A percentile compares a stretch with the other conserved stretches of the same genome.
Evolutionary conservation across 2,888 invertebrate species (phyloP).

Genomic region (Melanophora roralis): DNA sequence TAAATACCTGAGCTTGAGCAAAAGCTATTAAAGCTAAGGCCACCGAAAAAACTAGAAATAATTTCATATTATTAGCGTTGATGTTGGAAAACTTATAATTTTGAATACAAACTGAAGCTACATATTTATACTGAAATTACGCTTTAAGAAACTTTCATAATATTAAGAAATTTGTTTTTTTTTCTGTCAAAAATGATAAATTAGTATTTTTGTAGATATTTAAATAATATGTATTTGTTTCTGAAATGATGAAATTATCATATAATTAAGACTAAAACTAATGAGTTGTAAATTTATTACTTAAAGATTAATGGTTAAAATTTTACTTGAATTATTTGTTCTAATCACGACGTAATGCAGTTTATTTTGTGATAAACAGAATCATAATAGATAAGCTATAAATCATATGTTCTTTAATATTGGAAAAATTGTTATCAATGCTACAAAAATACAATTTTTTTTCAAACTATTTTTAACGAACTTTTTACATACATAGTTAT

Average conservation of each 20-base stretch:
- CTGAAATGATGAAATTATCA: background rate
- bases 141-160: background rate
- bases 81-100: background rate
- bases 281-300: background rate
- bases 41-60: background rate
- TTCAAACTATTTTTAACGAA: no score
- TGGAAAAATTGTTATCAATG: no score
- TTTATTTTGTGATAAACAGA: no score
- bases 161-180: background rate
- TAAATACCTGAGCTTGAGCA: slow-evolving; percentile 23
- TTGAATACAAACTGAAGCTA: no score
- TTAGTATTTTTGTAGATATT: background rate
- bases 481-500: no score
- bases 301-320: no score
- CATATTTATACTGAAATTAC: background rate
- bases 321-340: no score
- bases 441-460: no score
- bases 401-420: no score
- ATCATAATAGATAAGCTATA: no score
- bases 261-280: background rate
- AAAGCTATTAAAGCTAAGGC: slow-evolving; percentile 13
- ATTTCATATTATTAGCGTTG: slow-evolving; percentile 12
- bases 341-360: no score
- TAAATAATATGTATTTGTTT: background rate
- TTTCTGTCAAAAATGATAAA: slow-evolving; percentile 2